These are phyloP conservation scores for Saguinus midas DNA, from an alignment of 2,113 vertebrate genomes.

Conservation along the genomic window DNA sequence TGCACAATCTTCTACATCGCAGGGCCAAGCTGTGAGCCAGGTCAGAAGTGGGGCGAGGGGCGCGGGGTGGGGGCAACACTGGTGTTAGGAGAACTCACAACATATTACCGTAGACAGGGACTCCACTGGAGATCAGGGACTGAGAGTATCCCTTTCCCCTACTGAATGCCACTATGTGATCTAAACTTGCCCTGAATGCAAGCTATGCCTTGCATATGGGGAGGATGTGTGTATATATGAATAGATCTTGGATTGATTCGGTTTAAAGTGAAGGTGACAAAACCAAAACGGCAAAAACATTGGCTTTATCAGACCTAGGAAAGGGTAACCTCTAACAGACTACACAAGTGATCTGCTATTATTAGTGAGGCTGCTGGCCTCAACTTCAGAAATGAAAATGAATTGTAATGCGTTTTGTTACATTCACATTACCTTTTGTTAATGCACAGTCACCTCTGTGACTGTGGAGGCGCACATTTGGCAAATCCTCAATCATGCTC, in stretches of 20 bases:
- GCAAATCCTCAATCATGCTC: background rate
- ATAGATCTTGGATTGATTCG: background rate
- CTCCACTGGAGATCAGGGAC: background rate
- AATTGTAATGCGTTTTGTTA: background rate
- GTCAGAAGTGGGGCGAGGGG: background rate
- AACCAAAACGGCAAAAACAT: background rate
- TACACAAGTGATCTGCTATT: background rate
- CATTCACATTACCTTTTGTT: too few species aligned
- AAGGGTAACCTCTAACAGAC: background rate
- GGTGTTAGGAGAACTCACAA: background rate
- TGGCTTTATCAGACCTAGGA: background rate
- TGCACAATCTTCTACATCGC: background rate
- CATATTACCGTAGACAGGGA: background rate
- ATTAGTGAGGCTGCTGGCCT: background rate
- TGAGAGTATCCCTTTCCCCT: accelerated
- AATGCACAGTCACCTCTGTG: background rate
- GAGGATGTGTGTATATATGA: background rate
- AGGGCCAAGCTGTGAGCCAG: background rate
- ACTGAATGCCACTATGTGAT: background rate
- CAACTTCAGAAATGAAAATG: background rate
- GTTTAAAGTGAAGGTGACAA: background rate
- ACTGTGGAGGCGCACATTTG: background rate
- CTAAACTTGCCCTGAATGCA: background rate
- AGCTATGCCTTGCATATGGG: background rate
- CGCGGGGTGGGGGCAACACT: accelerated